A percentile compares a stretch with the other conserved stretches of the same genome.
These are phyloP conservation scores for Drosophila repletoides DNA, from an alignment of 1,140 invertebrate species.

Conservation along the genomic window DNA sequence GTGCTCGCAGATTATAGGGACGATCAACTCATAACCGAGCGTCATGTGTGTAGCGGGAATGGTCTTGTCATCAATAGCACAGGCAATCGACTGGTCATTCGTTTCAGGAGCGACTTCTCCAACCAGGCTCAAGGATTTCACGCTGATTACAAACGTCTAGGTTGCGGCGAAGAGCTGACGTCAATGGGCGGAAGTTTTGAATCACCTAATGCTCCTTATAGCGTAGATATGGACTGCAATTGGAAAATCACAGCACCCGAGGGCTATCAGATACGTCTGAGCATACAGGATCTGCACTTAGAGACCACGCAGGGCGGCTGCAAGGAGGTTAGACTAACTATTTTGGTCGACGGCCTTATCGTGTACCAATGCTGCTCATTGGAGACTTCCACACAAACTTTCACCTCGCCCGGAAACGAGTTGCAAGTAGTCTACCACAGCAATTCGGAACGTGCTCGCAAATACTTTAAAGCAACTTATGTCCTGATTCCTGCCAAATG, in stretches of 20 bases:
- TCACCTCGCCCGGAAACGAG: constrained; percentile 88
- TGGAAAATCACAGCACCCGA: constrained; percentile 88
- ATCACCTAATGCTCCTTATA: constrained; percentile 83
- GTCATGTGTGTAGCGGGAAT: constrained; percentile 83
- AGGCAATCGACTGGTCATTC: constrained; percentile 63
- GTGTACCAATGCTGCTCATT: constrained; percentile 47
- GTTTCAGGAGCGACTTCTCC: constrained; percentile 84
- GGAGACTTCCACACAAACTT: constrained; percentile 44
- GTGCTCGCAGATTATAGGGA: constrained; percentile 82
- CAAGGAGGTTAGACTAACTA: constrained; percentile 28
- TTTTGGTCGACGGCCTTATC: constrained; percentile 26
- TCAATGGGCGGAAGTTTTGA: constrained; percentile 37
- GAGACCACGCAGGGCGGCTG: constrained; percentile 76
- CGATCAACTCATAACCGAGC: constrained; percentile 46
- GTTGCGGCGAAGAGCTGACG: constrained; percentile 76
- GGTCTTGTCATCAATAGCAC: constrained; percentile 33
- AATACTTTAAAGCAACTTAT: constrained; percentile 84
- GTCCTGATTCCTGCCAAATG: constrained; percentile 83
- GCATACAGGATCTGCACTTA: constrained; percentile 85
- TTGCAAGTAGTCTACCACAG: constrained; percentile 88
- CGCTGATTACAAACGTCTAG: constrained; percentile 83
- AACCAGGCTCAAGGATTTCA: constrained; percentile 79
- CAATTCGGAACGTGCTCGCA: constrained; percentile 85
- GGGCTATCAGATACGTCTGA: constrained; percentile 84
- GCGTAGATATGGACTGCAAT: constrained; percentile 87